Percentiles rank a stretch among this genome's conserved stretches.
Evolutionary conservation across 2,797 vertebrate species (phyloP).

Genomic region (Sebastes wilsoni): DNA sequence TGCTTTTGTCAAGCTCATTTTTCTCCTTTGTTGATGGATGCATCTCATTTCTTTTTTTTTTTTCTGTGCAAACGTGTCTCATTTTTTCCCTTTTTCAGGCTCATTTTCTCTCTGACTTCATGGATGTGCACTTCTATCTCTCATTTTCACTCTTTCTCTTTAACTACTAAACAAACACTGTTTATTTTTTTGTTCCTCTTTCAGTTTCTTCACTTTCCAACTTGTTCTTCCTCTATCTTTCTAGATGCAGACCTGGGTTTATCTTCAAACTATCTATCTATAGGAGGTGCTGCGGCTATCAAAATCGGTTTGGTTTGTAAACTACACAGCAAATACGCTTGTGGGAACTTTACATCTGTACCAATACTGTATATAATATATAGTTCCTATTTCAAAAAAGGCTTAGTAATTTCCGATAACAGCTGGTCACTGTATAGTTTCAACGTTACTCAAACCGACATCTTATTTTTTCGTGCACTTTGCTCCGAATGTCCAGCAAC

Average conservation of each 20-base stretch:
- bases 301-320: no score
- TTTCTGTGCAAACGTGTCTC: background rate
- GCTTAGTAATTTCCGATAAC: background rate
- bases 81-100: slow-evolving; percentile 8
- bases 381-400: background rate
- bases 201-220: background rate
- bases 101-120: slow-evolving; percentile 17
- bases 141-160: background rate
- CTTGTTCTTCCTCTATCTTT: background rate
- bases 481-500: no score
- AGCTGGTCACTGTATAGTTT: no score
- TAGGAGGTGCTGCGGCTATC: no score
- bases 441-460: no score
- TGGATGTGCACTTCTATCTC: background rate
- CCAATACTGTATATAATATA: background rate
- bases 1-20: slow-evolving; percentile 7
- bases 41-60: slow-evolving; percentile 16
- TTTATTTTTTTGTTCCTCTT: background rate
- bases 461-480: no score
- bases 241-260: background rate
- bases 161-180: background rate
- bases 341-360: background rate
- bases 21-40: slow-evolving; percentile 34
- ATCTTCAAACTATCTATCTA: no score
- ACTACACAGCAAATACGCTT: no score